phyloP scores from a whole-genome alignment of 2,888 invertebrate genomes.

The Pyrocoelia pectoralis region DNA sequence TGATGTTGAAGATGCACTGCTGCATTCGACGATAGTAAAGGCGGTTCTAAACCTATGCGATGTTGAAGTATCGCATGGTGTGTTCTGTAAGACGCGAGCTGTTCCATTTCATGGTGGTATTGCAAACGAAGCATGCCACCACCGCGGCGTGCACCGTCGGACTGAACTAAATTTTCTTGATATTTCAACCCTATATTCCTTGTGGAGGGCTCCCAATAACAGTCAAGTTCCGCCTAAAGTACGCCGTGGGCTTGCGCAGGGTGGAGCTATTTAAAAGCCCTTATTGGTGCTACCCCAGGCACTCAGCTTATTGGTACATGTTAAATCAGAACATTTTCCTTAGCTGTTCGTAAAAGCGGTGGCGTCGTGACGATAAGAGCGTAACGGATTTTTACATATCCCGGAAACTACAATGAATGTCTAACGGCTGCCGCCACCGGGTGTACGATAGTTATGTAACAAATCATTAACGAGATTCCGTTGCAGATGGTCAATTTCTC shows the following conservation, averaged over 20 bases:
- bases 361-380: conserved; percentile 28
- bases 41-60: conserved; percentile 53
- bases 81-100: conserved; percentile 44
- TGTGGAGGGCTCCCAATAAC: conserved; percentile 49
- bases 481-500: conserved; percentile 51
- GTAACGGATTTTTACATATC: conserved; percentile 49
- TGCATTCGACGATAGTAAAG: conserved; percentile 49
- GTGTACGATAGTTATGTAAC: conserved; percentile 42
- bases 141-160: conserved; percentile 43
- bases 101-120: conserved; percentile 51
- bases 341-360: conserved; percentile 46
- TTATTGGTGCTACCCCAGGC: conserved; percentile 45
- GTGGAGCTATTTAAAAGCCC: conserved; percentile 46
- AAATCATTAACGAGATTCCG: conserved; percentile 53
- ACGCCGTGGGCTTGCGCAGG: conserved; percentile 50
- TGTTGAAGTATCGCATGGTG: conserved; percentile 52
- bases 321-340: conserved; percentile 47
- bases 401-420: conserved; percentile 22
- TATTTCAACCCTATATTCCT: conserved; percentile 21
- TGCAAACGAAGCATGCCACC: conserved; percentile 58
- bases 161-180: conserved; percentile 29
- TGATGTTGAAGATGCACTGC: conserved; percentile 58
- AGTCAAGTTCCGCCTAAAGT: conserved; percentile 49
- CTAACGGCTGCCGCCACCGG: conserved; percentile 34
- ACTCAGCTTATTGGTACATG: conserved; percentile 47